Evolutionary conservation across 2,113 vertebrate species (phyloP).

Genomic region (Narcine bancroftii): DNA sequence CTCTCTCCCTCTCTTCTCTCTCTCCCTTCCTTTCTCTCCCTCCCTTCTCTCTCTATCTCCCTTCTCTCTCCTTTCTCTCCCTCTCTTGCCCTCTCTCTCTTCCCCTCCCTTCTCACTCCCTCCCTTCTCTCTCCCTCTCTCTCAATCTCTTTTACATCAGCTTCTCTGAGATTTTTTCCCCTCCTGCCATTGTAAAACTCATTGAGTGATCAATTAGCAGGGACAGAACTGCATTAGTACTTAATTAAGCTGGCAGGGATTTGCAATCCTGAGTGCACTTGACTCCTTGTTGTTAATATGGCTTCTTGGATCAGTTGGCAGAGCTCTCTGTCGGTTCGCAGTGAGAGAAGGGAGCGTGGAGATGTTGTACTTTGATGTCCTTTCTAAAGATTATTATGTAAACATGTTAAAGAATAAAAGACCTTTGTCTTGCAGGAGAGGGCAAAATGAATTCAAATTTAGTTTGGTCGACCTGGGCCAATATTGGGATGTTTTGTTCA

Average conservation of each 20-base stretch:
- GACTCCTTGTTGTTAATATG: slow-evolving; percentile 38
- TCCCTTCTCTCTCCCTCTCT: not conserved
- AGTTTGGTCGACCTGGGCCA: slow-evolving; percentile 31
- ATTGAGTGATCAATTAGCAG: slow-evolving; percentile 40
- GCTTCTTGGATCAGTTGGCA: slow-evolving; percentile 40
- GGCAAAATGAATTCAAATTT: slow-evolving; percentile 41
- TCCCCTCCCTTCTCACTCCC: no score
- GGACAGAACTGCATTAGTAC: slow-evolving; percentile 39
- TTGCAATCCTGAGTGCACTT: slow-evolving; percentile 38
- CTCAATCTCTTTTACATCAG: not conserved
- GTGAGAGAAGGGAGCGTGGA: not conserved
- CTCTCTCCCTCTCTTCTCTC: no score
- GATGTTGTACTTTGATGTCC: slow-evolving; percentile 12
- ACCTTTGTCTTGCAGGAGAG: slow-evolving; percentile 42
- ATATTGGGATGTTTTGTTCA: slow-evolving; percentile 38
- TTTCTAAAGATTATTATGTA: slow-evolving; percentile 43
- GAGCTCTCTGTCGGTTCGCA: slow-evolving; percentile 2
- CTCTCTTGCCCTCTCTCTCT: no score
- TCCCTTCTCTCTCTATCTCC: no score
- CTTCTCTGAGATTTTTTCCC: not conserved
- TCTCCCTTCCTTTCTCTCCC: not conserved
- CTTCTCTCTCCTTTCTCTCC: no score
- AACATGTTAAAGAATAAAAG: slow-evolving; percentile 40
- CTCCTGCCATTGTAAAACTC: slow-evolving; percentile 26
- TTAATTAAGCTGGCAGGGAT: slow-evolving; percentile 39